Base-by-base conservation (phyloP, 2,113 vertebrate species). In the Geococcyx californianus region DNA sequence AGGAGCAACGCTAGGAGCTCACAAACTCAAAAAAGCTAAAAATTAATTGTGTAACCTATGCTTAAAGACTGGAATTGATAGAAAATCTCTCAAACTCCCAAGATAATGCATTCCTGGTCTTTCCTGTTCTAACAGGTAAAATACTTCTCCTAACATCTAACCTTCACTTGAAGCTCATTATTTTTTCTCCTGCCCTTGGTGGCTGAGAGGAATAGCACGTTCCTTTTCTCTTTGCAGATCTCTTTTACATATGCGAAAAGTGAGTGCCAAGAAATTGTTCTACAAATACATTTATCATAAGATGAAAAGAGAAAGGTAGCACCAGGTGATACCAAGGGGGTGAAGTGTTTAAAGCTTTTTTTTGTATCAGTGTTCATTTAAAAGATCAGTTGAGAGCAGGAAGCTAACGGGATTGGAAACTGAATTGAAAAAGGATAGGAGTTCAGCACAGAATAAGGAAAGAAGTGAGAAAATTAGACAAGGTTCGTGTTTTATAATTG, bases 321-420 rank as follows among this genome's bases (percentile, higher is more conserved):
- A 24, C 56, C 34, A 84, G 89, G 59, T 78, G 83, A 91, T 87
- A 84, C 80, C 76, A 91, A 95, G 64, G 44, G 38, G 47, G 34
- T 89, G 73, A 94, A 91, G 76, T 45, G 60, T 93, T 92, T 96
- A 95, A 96, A 96, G 84, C 31, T 74, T 90, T 96, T 94, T 87
- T 93, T 81, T 70, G 29, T 72, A 72, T 67, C 56, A 72, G 60
- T 87, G 56, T 82, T 96, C 84, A 87, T 87, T 92, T 94, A 93
- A 95, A 92, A 94, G 91, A 92, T 72, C 83, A 84, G 56, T 87
- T 78, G 83, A 92, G 96, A 95, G 60, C 76, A 92, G 72, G 44
- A 94, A 76, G 52, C 77, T 89, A 84, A 87, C 68, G 68, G 44
- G 67, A 89, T 62, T 89, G 80, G 84, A 92, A 95, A 89, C 36